Conservation (phyloP, 2,113 vertebrate species). For the Sclerurus mexicanus region DNA sequence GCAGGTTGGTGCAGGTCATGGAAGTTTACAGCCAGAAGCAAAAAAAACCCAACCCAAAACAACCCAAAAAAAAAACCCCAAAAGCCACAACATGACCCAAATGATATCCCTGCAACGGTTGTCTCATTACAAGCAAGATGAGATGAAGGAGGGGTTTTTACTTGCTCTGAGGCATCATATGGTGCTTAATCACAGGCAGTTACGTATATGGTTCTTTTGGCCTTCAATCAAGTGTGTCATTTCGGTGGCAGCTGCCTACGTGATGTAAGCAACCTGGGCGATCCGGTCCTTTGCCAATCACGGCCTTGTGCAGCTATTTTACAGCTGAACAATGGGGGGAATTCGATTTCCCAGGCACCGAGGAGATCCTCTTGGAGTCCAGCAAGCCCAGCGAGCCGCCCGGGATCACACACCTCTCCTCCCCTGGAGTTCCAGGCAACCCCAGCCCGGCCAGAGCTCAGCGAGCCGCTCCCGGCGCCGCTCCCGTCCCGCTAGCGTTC, state of each 20-base stretch:
- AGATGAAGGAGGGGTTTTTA: conserved; percentile 62
- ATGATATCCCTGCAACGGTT: conserved; percentile 36
- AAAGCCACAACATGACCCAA: conserved; percentile 50
- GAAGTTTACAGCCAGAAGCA: conserved; percentile 40
- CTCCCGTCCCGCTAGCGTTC: neutral
- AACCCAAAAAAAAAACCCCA: neutral
- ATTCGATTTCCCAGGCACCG: neutral
- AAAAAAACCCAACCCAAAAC: neutral
- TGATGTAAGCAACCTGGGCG: conserved; percentile 50
- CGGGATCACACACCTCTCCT: neutral
- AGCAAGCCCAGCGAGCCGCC: neutral
- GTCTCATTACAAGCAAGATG: conserved; percentile 39
- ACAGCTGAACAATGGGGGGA: neutral
- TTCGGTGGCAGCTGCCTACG: conserved; percentile 65
- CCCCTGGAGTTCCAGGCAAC: neutral
- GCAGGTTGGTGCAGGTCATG: conserved; percentile 35
- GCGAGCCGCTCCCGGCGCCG: neutral
- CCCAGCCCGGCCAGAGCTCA: neutral
- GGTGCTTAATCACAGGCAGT: conserved; percentile 65
- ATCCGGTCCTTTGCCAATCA: conserved; percentile 24
- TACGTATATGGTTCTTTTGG: conserved; percentile 65
- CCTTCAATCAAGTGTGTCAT: conserved; percentile 65
- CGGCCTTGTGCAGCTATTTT: conserved; percentile 19
- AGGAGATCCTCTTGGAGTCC: neutral
- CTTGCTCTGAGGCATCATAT: conserved; percentile 63